phyloP scores from a whole-genome alignment of 2,888 invertebrate genomes.

The Rhagophthalmus giganteus region DNA sequence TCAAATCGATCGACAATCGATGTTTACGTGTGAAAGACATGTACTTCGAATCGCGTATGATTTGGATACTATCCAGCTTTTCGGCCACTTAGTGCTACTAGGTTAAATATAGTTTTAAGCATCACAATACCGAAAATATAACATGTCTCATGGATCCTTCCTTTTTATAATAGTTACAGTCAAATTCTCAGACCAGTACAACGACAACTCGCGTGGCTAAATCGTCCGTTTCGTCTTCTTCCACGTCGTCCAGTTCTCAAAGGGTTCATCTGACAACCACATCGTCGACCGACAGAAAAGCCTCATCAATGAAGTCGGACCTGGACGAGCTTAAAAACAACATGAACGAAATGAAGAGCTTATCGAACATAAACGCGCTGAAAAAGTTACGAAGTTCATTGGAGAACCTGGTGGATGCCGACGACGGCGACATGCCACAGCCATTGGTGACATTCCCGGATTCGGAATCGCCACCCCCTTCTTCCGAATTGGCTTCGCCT shows the following conservation, averaged over 20 bases:
- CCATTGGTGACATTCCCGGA: slow-evolving; percentile 83
- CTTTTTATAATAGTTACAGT: slow-evolving; percentile 47
- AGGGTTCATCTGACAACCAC: slow-evolving; percentile 55
- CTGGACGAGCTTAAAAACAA: slow-evolving; percentile 78
- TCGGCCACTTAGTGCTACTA: slow-evolving; percentile 6
- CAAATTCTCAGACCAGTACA: slow-evolving; percentile 64
- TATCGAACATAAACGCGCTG: slow-evolving; percentile 47
- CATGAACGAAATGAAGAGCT: slow-evolving; percentile 84
- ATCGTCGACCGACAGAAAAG: slow-evolving; percentile 71
- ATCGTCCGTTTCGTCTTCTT: slow-evolving; percentile 45
- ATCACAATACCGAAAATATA: slow-evolving; percentile 38
- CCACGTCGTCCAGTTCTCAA: slow-evolving; percentile 58
- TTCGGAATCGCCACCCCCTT: slow-evolving; percentile 67
- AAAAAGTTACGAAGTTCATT: slow-evolving; percentile 66
- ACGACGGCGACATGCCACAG: slow-evolving; percentile 60
- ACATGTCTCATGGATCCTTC: slow-evolving; percentile 35
- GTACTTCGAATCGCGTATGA: too few species aligned
- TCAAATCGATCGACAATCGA: too few species aligned
- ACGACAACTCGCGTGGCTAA: slow-evolving; percentile 57
- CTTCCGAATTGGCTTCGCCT: slow-evolving; percentile 53
- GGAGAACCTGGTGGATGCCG: slow-evolving; percentile 77
- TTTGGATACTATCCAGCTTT: slow-evolving; percentile 23
- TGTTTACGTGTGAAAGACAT: too few species aligned
- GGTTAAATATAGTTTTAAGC: slow-evolving; percentile 30
- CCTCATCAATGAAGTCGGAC: slow-evolving; percentile 80